These are phyloP conservation scores for Parauchenoglanis ngamensis DNA, from an alignment of 2,797 vertebrate species.

Conservation along the genomic window DNA sequence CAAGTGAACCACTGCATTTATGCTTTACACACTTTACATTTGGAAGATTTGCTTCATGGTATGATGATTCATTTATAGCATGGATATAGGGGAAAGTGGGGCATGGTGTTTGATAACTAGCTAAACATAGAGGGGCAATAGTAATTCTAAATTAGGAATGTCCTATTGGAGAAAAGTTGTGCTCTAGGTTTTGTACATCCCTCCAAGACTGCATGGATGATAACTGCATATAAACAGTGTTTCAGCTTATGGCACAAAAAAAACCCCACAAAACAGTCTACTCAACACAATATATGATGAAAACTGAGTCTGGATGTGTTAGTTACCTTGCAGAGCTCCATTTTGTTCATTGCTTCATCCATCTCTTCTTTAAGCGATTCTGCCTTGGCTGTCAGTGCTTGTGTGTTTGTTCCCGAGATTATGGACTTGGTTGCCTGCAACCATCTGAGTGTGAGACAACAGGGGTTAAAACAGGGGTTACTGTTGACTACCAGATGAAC, in stretches of 20 bases:
- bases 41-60: not conserved
- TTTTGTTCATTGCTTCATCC: slow-evolving; percentile 98
- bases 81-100: not conserved
- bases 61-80: not conserved
- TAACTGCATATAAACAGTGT: not conserved
- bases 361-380: slow-evolving; percentile 96
- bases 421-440: slow-evolving; percentile 97
- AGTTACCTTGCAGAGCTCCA: slow-evolving; percentile 95
- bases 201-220: not conserved
- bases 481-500: slow-evolving; percentile 3
- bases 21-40: not conserved
- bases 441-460: slow-evolving; percentile 75
- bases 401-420: slow-evolving; percentile 95
- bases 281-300: too few species aligned
- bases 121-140: not conserved
- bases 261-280: not conserved
- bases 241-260: not conserved
- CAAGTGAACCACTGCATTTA: slow-evolving; percentile 1
- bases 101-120: not conserved
- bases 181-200: not conserved
- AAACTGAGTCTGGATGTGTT: not conserved
- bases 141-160: not conserved
- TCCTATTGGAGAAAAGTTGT: not conserved
- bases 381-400: slow-evolving; percentile 95
- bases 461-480: not conserved